These are phyloP conservation scores for Bombus pyrosoma DNA, from an alignment of 1,140 invertebrate species.

Conservation along the genomic window DNA sequence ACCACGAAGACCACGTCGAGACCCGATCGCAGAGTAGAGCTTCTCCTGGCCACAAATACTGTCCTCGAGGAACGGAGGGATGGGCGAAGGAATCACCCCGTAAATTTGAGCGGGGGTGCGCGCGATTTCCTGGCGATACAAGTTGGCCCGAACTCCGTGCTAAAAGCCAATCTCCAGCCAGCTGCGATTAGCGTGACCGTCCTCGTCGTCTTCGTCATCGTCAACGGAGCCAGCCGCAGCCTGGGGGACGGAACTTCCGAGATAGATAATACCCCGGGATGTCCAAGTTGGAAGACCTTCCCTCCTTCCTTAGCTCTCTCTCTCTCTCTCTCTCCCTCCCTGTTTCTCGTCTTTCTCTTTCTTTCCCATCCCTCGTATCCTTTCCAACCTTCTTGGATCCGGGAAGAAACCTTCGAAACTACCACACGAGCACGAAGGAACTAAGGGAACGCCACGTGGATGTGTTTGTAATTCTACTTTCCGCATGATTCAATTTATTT, in stretches of 20 bases:
- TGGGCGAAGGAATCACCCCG: constrained; percentile 5
- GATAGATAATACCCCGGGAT: constrained; percentile 71
- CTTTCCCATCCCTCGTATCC: background rate
- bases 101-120: constrained; percentile 20
- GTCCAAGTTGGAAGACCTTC: constrained; percentile 69
- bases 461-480: constrained; percentile 47
- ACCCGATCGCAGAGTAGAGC: background rate
- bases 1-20: background rate
- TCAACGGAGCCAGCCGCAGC: constrained; percentile 32
- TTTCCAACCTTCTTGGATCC: background rate
- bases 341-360: background rate
- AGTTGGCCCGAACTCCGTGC: constrained; percentile 62
- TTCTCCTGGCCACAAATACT: constrained; percentile 17
- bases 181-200: constrained; percentile 74
- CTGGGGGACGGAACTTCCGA: constrained; percentile 67
- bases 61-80: background rate
- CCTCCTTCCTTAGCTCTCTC: background rate
- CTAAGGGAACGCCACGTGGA: background rate
- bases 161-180: constrained; percentile 71
- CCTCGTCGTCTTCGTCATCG: constrained; percentile 43
- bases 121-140: constrained; percentile 56
- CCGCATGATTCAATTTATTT: constrained; percentile 53
- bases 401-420: constrained; percentile 14
- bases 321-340: background rate
- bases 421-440: background rate